Base-by-base conservation (phyloP, 2,113 vertebrate species). In the Lepisosteus osseus region DNA sequence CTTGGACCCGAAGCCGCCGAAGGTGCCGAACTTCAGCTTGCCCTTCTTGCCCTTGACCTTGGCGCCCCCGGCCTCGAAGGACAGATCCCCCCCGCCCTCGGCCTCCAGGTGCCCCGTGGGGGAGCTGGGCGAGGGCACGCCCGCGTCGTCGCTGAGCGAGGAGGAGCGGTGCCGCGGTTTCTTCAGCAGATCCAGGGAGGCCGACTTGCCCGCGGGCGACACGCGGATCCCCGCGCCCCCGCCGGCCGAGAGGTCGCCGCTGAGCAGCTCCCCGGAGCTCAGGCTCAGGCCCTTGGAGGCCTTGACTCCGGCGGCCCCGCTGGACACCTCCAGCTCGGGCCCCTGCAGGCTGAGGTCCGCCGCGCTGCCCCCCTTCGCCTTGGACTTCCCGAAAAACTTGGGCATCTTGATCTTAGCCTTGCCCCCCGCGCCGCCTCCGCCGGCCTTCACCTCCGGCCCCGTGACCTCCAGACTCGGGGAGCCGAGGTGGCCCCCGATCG, bases 11-110 rank as follows among this genome's bases (percentile, higher is more conserved):
- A 99, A 90, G 2, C 97, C 96, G 65, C 95, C 96, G 68, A 99
- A 97, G 5, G 97, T 99, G 59, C 95, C 95, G 69, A 99, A 99
- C 77, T 99, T 99, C 68, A 94, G 76, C 73, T 93, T 94, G 65
- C 89, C 86, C 1, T 90, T 92, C 71, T 95, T 93, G 61, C 87
- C 90, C 71, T 92, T 94, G 0, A 66, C 83, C 55, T 88, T 89
- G 0, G 83, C 84, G 41, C 81, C 90, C 71, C 80, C 90, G 7
- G 85, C 65, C 79, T 95, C 94, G 70, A 91, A 64, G 1, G 87
- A 91, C 80, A 91, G 80, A 69, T 90, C 79, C 5, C 91, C 88
- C 64, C 90, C 88, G 63, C 90, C 78, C 29, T 90, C 95, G 11
- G 86, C 79, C 43, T 94, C 93, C 79, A 91, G 64, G 14, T 92